Conservation (phyloP, 2,888 invertebrate species). For the Drosophila recens region DNA sequence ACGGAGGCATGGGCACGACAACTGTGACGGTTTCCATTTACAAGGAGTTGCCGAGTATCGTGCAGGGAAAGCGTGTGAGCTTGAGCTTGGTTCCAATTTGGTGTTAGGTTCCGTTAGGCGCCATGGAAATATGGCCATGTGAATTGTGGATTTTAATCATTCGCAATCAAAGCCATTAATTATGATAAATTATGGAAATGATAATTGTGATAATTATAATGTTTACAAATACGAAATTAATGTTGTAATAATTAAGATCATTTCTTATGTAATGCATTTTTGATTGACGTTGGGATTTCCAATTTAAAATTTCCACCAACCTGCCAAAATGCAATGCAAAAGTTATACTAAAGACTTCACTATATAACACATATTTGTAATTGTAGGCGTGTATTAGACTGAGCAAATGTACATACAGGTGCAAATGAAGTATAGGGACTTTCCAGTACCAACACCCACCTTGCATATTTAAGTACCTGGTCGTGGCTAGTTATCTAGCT, state of each 20-base stretch:
- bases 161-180: constrained; percentile 42
- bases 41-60: constrained; percentile 60
- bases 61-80: constrained; percentile 65
- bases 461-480: constrained; percentile 9
- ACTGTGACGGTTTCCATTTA: constrained; percentile 79
- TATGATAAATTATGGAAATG: background rate
- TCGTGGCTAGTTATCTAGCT: constrained; percentile 30
- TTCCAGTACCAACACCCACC: constrained; percentile 29
- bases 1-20: constrained; percentile 47
- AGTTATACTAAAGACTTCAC: background rate
- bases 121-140: constrained; percentile 68
- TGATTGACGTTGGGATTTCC: constrained; percentile 13
- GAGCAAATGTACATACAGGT: constrained; percentile 5
- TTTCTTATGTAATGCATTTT: too few species aligned
- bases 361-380: background rate
- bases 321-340: background rate
- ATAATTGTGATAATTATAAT: constrained; percentile 4
- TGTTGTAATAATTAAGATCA: background rate
- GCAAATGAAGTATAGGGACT: constrained; percentile 13
- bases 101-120: constrained; percentile 69
- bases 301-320: constrained; percentile 9
- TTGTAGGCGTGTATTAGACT: background rate
- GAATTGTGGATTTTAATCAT: constrained; percentile 61
- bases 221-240: background rate
- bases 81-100: constrained; percentile 70